phyloP scores from a whole-genome alignment of 2,113 vertebrate species.

The Thunnus maccoyii region DNA sequence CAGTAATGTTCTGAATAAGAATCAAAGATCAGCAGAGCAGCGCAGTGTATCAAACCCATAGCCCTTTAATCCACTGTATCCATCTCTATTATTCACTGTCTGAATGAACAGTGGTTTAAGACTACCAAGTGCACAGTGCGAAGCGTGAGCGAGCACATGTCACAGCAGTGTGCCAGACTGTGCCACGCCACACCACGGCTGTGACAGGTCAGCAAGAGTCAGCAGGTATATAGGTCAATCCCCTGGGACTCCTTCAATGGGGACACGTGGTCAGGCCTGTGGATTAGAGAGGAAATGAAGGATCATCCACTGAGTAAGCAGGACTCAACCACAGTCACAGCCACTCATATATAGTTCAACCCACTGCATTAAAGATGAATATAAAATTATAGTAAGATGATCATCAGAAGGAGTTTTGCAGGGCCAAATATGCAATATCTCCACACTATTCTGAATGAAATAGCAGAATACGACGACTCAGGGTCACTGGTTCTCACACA shows the following conservation, averaged over 20 bases:
- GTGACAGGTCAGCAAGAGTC: slow-evolving; percentile 80
- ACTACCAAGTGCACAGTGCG: slow-evolving; percentile 51
- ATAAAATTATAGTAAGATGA: background rate
- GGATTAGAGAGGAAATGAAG: slow-evolving; percentile 87
- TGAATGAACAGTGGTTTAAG: slow-evolving; percentile 55
- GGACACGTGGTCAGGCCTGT: slow-evolving; percentile 76
- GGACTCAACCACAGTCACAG: slow-evolving; percentile 56
- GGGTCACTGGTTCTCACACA: background rate
- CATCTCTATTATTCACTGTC: slow-evolving; percentile 23
- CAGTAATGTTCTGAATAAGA: slow-evolving; percentile 10
- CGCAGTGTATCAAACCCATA: slow-evolving; percentile 21
- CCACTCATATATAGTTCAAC: slow-evolving; percentile 31
- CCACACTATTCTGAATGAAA: background rate
- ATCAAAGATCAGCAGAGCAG: slow-evolving; percentile 26
- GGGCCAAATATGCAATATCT: background rate
- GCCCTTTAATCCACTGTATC: slow-evolving; percentile 17
- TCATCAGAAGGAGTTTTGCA: background rate
- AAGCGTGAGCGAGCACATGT: slow-evolving; percentile 72
- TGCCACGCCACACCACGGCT: slow-evolving; percentile 47
- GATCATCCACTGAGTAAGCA: slow-evolving; percentile 81
- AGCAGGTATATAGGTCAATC: slow-evolving; percentile 86
- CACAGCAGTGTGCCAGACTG: slow-evolving; percentile 57
- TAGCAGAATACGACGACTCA: background rate
- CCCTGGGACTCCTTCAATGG: slow-evolving; percentile 84
- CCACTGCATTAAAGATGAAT: slow-evolving; percentile 5